These are phyloP conservation scores for Sphaerodactylus townsendi DNA, from an alignment of 2,113 vertebrate genomes.

Conservation along the genomic window DNA sequence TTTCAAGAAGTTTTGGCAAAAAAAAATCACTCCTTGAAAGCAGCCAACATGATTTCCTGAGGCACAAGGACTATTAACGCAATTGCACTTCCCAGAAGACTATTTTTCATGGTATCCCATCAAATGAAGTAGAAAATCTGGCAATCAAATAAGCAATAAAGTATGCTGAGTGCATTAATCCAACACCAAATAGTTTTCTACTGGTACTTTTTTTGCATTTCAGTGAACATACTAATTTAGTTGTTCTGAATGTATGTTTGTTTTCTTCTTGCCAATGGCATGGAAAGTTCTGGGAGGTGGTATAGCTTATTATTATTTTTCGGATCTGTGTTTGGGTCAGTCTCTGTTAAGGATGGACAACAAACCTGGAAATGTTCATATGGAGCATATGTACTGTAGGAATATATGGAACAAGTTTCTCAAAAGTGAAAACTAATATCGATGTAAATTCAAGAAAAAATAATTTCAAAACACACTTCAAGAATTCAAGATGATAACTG, in stretches of 20 bases:
- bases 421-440: neutral
- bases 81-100: neutral
- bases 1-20: neutral
- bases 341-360: too few species aligned
- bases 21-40: neutral
- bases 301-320: neutral
- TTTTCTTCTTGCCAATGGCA: neutral
- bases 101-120: neutral
- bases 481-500: too few species aligned
- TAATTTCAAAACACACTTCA: neutral
- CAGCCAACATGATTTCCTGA: neutral
- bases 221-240: neutral
- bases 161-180: accelerated
- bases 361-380: too few species aligned
- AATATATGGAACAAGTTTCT: neutral
- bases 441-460: neutral
- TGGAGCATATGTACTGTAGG: neutral
- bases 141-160: neutral
- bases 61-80: neutral
- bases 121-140: neutral
- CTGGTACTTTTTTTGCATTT: neutral
- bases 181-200: neutral
- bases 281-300: neutral
- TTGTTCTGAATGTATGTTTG: neutral
- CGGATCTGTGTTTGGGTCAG: neutral